These are phyloP conservation scores for Pogonus chalceus DNA, from an alignment of 1,140 invertebrate genomes.

Conservation along the genomic window DNA sequence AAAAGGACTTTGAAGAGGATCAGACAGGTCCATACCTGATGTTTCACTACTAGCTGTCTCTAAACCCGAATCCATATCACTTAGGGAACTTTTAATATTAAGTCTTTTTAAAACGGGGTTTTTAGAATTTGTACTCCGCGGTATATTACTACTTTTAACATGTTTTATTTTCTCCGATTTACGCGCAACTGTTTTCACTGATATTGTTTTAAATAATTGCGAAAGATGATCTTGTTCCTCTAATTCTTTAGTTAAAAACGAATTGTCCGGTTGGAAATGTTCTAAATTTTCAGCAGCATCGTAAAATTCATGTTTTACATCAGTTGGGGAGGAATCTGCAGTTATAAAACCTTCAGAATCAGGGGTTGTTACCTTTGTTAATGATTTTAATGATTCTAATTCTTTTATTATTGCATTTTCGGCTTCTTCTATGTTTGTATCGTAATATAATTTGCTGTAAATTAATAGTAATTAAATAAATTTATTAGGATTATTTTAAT, in stretches of 20 bases:
- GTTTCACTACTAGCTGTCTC: conserved; percentile 30
- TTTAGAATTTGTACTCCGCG: background rate
- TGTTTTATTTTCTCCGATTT: background rate
- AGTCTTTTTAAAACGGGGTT: background rate
- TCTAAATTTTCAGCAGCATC: background rate
- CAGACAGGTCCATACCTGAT: background rate
- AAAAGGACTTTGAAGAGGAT: background rate
- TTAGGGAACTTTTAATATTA: conserved; percentile 15
- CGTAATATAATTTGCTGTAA: background rate
- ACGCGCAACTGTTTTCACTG: background rate
- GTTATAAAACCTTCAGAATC: background rate
- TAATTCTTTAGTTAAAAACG: background rate
- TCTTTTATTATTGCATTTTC: background rate
- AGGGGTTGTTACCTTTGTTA: background rate
- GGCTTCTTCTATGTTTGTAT: background rate
- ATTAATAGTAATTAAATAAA: background rate
- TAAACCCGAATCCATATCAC: conserved; percentile 47
- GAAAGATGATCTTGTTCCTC: background rate
- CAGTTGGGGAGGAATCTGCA: background rate
- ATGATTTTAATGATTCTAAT: background rate
- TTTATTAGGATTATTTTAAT: conserved; percentile 25
- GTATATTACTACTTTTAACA: background rate
- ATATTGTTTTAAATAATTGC: background rate
- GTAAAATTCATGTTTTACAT: background rate
- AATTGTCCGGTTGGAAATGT: background rate